Conservation (phyloP, 2,888 invertebrate species). For the Ennomos fuscantarius region DNA sequence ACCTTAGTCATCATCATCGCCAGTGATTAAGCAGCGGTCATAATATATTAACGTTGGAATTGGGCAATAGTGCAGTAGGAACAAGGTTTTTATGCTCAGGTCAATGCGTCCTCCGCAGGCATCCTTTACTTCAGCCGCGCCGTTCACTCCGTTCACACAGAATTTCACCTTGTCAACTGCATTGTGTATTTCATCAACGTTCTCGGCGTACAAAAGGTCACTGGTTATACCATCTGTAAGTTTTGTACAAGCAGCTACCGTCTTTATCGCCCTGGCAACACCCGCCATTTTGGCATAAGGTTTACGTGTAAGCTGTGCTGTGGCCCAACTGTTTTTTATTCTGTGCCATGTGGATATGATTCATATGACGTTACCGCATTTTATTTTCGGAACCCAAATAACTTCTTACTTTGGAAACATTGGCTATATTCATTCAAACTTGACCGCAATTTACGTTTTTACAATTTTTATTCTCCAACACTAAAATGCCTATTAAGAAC, state of each 20-base stretch:
- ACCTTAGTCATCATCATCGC: constrained; percentile 25
- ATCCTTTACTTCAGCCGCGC: constrained; percentile 65
- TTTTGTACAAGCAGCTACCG: constrained; percentile 34
- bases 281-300: constrained; percentile 31
- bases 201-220: constrained; percentile 58
- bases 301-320: constrained; percentile 5
- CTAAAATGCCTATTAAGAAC: constrained; percentile 26
- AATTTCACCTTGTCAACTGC: constrained; percentile 77
- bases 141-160: constrained; percentile 67
- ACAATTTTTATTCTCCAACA: constrained; percentile 23
- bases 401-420: constrained; percentile 13
- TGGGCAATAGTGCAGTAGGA: constrained; percentile 58
- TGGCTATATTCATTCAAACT: constrained; percentile 19
- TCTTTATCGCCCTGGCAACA: constrained; percentile 34
- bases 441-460: constrained; percentile 27
- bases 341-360: constrained; percentile 32
- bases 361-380: constrained; percentile 35
- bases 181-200: constrained; percentile 64
- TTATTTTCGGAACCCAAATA: constrained; percentile 16
- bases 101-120: constrained; percentile 62
- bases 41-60: constrained; percentile 41
- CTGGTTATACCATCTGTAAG: constrained; percentile 45
- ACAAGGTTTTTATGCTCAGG: constrained; percentile 58
- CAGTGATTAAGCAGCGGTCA: constrained; percentile 42
- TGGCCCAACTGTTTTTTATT: constrained; percentile 19